Base-by-base conservation (phyloP, 2,888 invertebrate genomes). In the Nesidiocoris tenuis region DNA sequence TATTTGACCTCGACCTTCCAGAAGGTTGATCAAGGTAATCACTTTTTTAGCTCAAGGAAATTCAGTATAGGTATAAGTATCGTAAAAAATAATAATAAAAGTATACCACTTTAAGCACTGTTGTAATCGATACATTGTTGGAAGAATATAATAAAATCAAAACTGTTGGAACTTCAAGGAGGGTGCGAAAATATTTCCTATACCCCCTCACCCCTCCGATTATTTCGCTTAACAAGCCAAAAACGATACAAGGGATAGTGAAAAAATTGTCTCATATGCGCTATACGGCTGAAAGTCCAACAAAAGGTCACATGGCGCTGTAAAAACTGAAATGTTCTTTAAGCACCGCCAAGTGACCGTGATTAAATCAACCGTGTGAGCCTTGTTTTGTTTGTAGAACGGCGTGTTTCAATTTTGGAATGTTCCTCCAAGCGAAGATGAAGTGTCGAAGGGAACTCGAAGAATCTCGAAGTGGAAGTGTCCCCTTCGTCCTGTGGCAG, bases 311-410 rank as follows among this genome's bases (percentile, higher is more conserved):
- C 3, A 7, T 12, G 39, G 12, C 39, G 39, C n/a, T n/a, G 39
- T 39, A 39, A 39, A 39, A 39, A 39, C 39, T 39, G 39, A 39
- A 39, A 39, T 12, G 39, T 39, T 39, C 39, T 39, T 39, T 39
- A 39, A 39, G 39, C 39, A 39, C 39, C 39, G 39, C 39, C 67
- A 67, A 67, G 55, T 67, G 56, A 56, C 67, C 67, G 70, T 57
- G 70, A 70, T 70, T 70, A 70, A 56, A 70, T 70, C 70, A 70
- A 59, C 24, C 59, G 70, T n/a, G n/a, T n/a, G 70, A 25, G 54
- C 24, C 59, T 59, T 70, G 70, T 70, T 70, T 70, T 70, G 70
- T 70, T 57, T 70, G 70, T 70, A 57, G 21, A 70, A 70, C 70
- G 59, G 70, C 70, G 59, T 70, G 70, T 70, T 59, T 22, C 19